Conservation (phyloP, 2,888 invertebrate species). For the Cerceris ruficornis region DNA sequence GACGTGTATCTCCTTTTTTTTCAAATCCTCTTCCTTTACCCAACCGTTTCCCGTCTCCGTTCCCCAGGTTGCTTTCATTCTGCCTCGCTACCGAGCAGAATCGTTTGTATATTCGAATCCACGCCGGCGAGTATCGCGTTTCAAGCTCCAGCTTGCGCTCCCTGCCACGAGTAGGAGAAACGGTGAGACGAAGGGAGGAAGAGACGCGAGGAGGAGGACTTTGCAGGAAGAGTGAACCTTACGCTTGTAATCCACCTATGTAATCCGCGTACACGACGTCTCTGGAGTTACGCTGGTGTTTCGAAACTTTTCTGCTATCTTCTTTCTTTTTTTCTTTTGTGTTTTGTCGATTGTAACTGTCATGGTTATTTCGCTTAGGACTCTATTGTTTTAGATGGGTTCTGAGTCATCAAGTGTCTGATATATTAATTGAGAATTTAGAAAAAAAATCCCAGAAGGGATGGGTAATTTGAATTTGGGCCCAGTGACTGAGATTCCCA, state of each 20-base stretch:
- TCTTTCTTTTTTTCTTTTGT: no score
- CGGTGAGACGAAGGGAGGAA: constrained; percentile 15
- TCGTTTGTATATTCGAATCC: constrained; percentile 43
- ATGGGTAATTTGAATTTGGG: no score
- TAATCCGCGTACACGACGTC: not conserved
- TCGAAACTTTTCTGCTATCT: not conserved
- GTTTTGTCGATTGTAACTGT: no score
- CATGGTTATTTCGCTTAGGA: no score
- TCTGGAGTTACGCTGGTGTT: not conserved
- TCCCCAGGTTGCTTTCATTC: constrained; percentile 40
- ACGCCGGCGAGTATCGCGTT: constrained; percentile 69
- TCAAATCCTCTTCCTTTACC: constrained; percentile 48
- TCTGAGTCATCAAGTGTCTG: no score
- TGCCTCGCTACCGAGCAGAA: constrained; percentile 44
- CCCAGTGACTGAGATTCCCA: no score
- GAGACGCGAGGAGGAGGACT: not conserved
- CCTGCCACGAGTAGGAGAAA: constrained; percentile 43
- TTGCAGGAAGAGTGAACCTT: not conserved
- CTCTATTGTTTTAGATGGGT: no score
- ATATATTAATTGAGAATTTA: no score
- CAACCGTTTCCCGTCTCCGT: constrained; percentile 42
- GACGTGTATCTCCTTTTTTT: constrained; percentile 46
- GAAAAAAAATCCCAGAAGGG: no score
- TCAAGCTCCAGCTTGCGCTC: constrained; percentile 67
- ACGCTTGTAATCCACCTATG: not conserved